Conservation (phyloP, 2,113 vertebrate species). For the Hemibates koningsi region DNA sequence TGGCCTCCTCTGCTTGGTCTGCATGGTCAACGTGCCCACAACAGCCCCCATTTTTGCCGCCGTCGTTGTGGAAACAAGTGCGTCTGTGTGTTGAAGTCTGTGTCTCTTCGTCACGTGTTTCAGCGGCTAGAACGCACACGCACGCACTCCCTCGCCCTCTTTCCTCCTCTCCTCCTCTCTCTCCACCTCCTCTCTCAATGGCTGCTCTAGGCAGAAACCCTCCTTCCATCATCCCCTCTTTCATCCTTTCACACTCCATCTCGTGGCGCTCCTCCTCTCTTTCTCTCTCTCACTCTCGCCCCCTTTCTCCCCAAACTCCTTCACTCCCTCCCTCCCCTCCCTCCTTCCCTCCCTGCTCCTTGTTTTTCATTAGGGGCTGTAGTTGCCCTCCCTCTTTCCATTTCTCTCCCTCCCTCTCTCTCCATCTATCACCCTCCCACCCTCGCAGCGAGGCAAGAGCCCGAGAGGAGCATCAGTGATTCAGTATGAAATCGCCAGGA, state of each 20-base stretch:
- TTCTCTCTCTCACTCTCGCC: neutral
- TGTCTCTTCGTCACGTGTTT: conserved; percentile 61
- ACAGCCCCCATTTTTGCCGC: conserved; percentile 88
- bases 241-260: conserved; percentile 21
- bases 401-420: neutral
- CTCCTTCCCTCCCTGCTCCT: neutral
- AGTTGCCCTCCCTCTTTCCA: neutral
- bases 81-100: conserved; percentile 49
- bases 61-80: conserved; percentile 65
- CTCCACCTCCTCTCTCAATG: conserved; percentile 20
- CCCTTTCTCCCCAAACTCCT: neutral
- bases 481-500: conserved; percentile 40
- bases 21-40: conserved; percentile 93
- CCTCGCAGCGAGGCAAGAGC: conserved; percentile 5
- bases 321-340: neutral
- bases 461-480: conserved; percentile 19
- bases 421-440: conserved; percentile 5
- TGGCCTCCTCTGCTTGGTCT: conserved; percentile 89
- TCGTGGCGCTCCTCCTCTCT: conserved; percentile 15
- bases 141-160: conserved; percentile 27
- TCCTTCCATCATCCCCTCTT: conserved; percentile 31
- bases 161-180: conserved; percentile 19
- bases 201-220: conserved; percentile 22
- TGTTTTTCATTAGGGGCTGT: conserved; percentile 28
- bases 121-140: conserved; percentile 2